These are phyloP conservation scores for Escarpia spicata DNA, from an alignment of 2,888 invertebrate genomes.

Conservation along the genomic window DNA sequence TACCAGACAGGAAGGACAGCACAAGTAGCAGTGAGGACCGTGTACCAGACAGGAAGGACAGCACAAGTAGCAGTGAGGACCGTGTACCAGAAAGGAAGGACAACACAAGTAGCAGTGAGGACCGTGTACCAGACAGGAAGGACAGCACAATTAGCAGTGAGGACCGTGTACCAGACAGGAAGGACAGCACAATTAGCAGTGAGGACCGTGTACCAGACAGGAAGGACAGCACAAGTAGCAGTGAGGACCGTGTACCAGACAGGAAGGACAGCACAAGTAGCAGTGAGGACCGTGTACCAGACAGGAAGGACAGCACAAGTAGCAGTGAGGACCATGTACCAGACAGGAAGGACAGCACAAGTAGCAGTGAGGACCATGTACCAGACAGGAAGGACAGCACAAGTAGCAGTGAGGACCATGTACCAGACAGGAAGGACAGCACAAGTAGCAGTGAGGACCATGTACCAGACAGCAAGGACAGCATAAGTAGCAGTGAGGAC, in stretches of 20 bases:
- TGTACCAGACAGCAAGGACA: too few relatives aligned
- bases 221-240: too few relatives aligned
- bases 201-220: constrained; percentile 45
- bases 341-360: too few relatives aligned
- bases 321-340: constrained; percentile 45
- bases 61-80: constrained; percentile 45
- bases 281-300: constrained; percentile 45
- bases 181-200: too few relatives aligned
- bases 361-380: constrained; percentile 45
- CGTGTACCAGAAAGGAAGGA: too few relatives aligned
- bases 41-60: too few relatives aligned
- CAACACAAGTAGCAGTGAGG: constrained; percentile 44
- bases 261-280: too few relatives aligned
- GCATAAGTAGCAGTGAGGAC: constrained; percentile 45
- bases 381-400: too few relatives aligned
- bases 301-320: too few relatives aligned
- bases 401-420: constrained; percentile 45
- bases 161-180: constrained; percentile 42
- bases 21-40: constrained; percentile 45
- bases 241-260: constrained; percentile 45
- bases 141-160: constrained; percentile 27
- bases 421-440: too few relatives aligned
- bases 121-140: not conserved
- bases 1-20: too few relatives aligned
- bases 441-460: constrained; percentile 45